These are phyloP conservation scores for Macropis europaea DNA, from an alignment of 2,888 invertebrate species.

Conservation along the genomic window DNA sequence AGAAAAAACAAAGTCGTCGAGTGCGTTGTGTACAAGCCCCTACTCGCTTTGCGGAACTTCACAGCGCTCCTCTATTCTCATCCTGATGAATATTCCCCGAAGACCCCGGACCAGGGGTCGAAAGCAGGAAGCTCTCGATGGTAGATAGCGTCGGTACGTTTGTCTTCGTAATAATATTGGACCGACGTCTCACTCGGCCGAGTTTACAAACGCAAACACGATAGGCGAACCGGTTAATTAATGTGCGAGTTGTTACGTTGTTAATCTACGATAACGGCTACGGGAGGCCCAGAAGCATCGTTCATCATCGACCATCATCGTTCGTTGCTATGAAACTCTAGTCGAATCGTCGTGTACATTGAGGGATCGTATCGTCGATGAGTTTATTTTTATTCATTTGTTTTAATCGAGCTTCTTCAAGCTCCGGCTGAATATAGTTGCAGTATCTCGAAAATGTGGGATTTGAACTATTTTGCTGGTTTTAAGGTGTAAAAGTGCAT, in stretches of 20 bases:
- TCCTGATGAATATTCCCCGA: constrained; percentile 67
- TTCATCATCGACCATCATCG: no score
- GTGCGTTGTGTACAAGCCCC: constrained; percentile 11
- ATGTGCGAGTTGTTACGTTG: constrained; percentile 70
- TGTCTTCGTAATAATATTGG: constrained; percentile 70
- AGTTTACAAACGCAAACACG: constrained; percentile 69
- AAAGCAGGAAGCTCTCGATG: constrained; percentile 63
- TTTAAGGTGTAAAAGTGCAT: no score
- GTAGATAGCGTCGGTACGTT: constrained; percentile 69
- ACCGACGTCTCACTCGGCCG: constrained; percentile 51
- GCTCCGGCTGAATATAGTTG: no score
- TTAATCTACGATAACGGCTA: constrained; percentile 60
- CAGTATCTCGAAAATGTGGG: no score
- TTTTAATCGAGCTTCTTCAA: no score
- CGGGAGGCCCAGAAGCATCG: constrained; percentile 20
- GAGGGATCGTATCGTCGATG: no score
- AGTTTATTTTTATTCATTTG: no score
- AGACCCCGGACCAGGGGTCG: constrained; percentile 38
- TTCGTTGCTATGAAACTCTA: no score
- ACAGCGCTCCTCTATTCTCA: constrained; percentile 52
- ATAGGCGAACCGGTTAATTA: constrained; percentile 66
- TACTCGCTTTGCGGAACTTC: constrained; percentile 34
- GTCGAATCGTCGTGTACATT: no score
- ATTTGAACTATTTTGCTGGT: no score
- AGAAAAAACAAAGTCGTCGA: constrained; percentile 41